Conservation (phyloP, 1,140 invertebrate species). For the Harlomillsia oculata region DNA sequence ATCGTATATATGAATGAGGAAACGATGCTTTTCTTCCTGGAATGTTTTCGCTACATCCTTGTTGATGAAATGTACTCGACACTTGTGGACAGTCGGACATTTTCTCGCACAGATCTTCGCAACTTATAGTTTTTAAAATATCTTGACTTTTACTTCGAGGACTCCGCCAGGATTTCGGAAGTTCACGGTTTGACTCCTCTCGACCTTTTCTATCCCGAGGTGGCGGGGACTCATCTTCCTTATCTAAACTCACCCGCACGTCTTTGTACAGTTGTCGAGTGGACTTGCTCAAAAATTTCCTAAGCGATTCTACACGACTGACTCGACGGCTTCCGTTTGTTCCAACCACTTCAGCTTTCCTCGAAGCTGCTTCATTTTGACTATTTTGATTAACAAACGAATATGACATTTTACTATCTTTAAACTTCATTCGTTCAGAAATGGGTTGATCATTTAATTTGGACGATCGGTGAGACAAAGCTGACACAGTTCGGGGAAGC, state of each 20-base stretch:
- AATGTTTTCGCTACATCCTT: too few species aligned
- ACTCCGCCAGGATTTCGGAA: neutral
- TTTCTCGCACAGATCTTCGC: too few species aligned
- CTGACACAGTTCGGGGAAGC: constrained; percentile 4
- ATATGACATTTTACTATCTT: neutral
- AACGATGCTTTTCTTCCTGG: too few species aligned
- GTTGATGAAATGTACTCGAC: too few species aligned
- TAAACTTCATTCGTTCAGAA: neutral
- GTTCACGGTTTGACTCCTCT: neutral
- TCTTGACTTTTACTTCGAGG: too few species aligned
- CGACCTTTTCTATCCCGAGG: too few species aligned
- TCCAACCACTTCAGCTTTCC: neutral
- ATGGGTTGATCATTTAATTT: constrained; percentile 16
- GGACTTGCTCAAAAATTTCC: constrained; percentile 41
- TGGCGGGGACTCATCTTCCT: too few species aligned
- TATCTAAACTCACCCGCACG: too few species aligned
- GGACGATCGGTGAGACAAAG: constrained; percentile 13
- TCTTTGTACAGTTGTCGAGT: neutral
- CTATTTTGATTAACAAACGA: neutral
- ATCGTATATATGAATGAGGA: too few species aligned
- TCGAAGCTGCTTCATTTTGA: neutral
- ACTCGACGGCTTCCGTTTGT: constrained; percentile 42
- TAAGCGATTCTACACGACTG: constrained; percentile 49
- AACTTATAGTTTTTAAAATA: too few species aligned
- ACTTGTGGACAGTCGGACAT: too few species aligned